A percentile compares a stretch with the other conserved stretches of the same genome.
These are phyloP conservation scores for Oreohelix idahoensis DNA, from an alignment of 1,140 invertebrate species.

Conservation along the genomic window DNA sequence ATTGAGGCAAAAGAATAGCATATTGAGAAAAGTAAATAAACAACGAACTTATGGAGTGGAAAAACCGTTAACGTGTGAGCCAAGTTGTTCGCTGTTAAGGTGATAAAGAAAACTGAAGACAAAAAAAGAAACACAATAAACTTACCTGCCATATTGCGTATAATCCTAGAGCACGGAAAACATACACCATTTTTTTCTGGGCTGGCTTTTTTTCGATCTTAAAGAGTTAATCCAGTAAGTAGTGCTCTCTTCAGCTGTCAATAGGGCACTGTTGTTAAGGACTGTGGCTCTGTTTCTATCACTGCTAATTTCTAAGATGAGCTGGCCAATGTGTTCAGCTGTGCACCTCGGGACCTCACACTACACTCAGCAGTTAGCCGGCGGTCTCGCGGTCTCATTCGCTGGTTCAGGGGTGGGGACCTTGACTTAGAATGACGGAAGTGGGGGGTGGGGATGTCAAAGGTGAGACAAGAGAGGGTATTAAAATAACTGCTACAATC, in stretches of 20 bases:
- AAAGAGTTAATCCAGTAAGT: too few species aligned
- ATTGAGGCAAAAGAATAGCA: too few species aligned
- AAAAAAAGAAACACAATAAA: neutral
- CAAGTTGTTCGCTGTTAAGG: too few species aligned
- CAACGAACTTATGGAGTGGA: too few species aligned
- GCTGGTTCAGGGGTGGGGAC: neutral
- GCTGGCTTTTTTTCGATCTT: too few species aligned
- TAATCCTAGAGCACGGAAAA: neutral
- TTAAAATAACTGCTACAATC: too few species aligned
- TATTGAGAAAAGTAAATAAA: too few species aligned
- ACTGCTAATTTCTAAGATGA: neutral
- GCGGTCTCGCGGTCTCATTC: neutral
- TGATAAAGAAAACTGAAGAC: slow-evolving; percentile 3
- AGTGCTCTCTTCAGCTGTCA: neutral
- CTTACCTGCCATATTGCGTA: neutral
- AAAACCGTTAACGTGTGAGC: too few species aligned
- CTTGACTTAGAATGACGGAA: too few species aligned
- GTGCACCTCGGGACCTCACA: neutral
- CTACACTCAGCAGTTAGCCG: neutral
- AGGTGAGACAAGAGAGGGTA: too few species aligned
- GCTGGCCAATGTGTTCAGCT: neutral
- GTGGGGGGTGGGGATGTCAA: too few species aligned
- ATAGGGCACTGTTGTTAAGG: neutral
- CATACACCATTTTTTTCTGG: neutral
- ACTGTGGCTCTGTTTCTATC: too few species aligned